These are phyloP conservation scores for Microhierax caerulescens DNA, from an alignment of 2,797 vertebrate genomes.

Conservation along the genomic window DNA sequence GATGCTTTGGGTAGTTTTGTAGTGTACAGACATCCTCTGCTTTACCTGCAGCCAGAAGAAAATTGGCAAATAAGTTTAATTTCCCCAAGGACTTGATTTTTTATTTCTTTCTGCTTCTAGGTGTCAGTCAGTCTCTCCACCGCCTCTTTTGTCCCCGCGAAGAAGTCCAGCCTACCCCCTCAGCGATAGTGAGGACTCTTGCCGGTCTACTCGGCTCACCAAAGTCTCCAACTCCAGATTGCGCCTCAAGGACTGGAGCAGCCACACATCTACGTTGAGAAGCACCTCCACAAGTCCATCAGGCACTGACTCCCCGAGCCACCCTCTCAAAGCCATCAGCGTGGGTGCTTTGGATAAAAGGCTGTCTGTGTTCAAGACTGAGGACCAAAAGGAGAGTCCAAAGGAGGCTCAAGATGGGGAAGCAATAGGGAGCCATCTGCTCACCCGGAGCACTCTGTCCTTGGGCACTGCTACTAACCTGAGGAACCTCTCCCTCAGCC, in stretches of 20 bases:
- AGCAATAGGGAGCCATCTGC: slow-evolving; percentile 72
- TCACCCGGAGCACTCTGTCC: slow-evolving; percentile 85
- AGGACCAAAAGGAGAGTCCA: slow-evolving; percentile 76
- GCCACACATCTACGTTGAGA: slow-evolving; percentile 68
- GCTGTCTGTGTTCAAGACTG: slow-evolving; percentile 82
- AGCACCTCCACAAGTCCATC: slow-evolving; percentile 74
- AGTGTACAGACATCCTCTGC: background rate
- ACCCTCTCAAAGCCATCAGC: slow-evolving; percentile 86
- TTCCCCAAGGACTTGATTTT: slow-evolving; percentile 35
- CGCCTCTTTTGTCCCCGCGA: slow-evolving; percentile 81
- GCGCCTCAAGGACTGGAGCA: slow-evolving; percentile 81
- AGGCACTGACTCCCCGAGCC: slow-evolving; percentile 74
- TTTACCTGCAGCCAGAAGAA: background rate
- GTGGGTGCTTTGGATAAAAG: slow-evolving; percentile 89
- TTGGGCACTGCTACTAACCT: slow-evolving; percentile 77
- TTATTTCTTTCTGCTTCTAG: slow-evolving; percentile 76
- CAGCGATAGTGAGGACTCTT: slow-evolving; percentile 84
- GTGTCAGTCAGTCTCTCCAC: slow-evolving; percentile 90
- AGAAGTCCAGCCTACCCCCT: slow-evolving; percentile 82
- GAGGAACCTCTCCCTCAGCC: slow-evolving; percentile 82
- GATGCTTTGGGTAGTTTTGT: background rate
- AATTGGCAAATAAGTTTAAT: background rate
- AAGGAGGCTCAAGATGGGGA: slow-evolving; percentile 71
- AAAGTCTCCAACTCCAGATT: slow-evolving; percentile 79
- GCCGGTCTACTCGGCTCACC: slow-evolving; percentile 77